Evolutionary conservation across 2,797 vertebrate genomes (phyloP).

Genomic region (Potorous gilbertii): DNA sequence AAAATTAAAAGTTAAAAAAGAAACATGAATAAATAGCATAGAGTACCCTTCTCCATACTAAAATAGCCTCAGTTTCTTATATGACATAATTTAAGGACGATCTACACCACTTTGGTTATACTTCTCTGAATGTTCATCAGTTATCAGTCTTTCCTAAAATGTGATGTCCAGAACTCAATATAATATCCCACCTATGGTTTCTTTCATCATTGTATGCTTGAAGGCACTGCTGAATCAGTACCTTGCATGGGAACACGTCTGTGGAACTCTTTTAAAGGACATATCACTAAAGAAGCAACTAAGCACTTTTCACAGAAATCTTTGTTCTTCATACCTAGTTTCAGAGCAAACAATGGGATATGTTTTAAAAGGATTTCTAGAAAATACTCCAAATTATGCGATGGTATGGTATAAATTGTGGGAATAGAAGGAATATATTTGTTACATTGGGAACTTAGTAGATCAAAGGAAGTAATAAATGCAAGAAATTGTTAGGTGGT

Average conservation of each 20-base stretch:
- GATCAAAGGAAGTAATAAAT: conserved; percentile 1
- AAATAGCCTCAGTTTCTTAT: not conserved
- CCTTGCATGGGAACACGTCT: not conserved
- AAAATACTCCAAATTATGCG: not conserved
- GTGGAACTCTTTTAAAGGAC: not conserved
- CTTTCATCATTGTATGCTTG: not conserved
- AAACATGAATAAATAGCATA: not conserved
- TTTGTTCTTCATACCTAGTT: not conserved
- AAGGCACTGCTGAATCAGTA: not conserved
- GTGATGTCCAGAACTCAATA: not conserved
- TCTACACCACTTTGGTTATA: not conserved
- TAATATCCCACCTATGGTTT: not conserved
- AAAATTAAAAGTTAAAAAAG: not conserved
- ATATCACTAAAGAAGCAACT: not conserved
- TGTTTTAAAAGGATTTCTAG: conserved; percentile 22
- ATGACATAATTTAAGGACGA: not conserved
- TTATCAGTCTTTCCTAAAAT: not conserved
- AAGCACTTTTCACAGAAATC: not conserved
- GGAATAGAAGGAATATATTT: not conserved
- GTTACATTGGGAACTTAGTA: not conserved
- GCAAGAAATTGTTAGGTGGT: not conserved
- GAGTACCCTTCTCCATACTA: not conserved
- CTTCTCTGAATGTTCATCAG: not conserved
- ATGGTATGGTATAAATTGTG: conserved; percentile 9
- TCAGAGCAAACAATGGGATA: not conserved